Base-by-base conservation (phyloP, 2,797 vertebrate genomes). In the Thunnus albacares region DNA sequence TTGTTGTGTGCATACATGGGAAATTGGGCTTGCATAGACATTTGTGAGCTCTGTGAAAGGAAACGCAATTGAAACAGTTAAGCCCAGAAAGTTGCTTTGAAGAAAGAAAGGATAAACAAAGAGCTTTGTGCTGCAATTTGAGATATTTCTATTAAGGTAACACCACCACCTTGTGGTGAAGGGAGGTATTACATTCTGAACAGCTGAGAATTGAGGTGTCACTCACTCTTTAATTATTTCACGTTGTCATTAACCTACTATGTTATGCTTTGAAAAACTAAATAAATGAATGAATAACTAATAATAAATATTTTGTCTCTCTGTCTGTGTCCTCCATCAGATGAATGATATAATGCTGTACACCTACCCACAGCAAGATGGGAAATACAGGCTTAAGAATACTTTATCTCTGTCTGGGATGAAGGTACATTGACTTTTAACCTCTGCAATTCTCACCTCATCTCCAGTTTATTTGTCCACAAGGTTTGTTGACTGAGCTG, bases 281-380 rank as follows among this genome's bases (percentile, higher is more conserved):
- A 5, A 38, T n/a, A 38, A 35, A 59, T 59, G 12, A 35, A 59
- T 17, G 8, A 59, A 33, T 4, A 59, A 59, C 35, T 33, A 33
- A 33, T 6, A 17, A 30, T 58, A 7, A 28, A 20, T 59, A 18
- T 47, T 26, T 45, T n/a, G 3, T n/a, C 9, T 47, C 47, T 76
- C 33, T 58, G 0, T 41, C 20, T 62, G 0, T 80, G 15, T 74
- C 57, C 43, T 65, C 65, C 73, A 79, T 61, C 80, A 99, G 98
- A 98, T 99, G 97, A 99, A 97, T 6, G 98, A 99, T 55, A 94
- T 98, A 60, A 96, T 99, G 86, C 95, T 99, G 24, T 99, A 99
- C 87, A 99, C 98, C 0, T 98, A 97, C 86, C 98, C 98, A 64
- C 97, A 99, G 94, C 99, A 98, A 90, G 97, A 98, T 70, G 98